Evolutionary conservation across 1,140 invertebrate species (phyloP).

Genomic region (Caenorhabditis latens): DNA sequence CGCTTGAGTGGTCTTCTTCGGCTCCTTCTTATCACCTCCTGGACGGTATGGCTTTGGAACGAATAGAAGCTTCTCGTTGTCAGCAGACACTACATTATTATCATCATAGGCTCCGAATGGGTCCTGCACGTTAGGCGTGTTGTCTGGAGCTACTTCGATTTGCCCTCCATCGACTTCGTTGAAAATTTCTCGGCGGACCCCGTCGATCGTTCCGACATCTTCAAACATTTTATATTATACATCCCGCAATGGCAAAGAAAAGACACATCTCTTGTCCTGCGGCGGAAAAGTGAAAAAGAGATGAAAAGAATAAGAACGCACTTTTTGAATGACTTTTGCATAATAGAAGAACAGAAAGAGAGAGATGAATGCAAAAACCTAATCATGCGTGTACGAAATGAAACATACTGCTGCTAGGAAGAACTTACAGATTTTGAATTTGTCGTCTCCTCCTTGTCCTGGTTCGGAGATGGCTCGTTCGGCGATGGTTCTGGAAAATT

Average conservation of each 20-base stretch:
- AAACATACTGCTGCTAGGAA: background rate
- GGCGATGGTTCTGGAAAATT: constrained; percentile 41
- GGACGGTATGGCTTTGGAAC: constrained; percentile 73
- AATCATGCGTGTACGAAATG: background rate
- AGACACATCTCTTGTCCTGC: background rate
- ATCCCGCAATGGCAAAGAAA: too few species aligned
- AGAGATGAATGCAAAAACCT: too few species aligned
- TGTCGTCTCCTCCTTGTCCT: constrained; percentile 34
- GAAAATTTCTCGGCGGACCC: constrained; percentile 73
- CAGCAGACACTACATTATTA: constrained; percentile 67
- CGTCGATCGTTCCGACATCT: constrained; percentile 72
- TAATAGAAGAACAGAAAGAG: background rate
- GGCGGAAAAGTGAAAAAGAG: background rate
- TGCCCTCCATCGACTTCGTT: constrained; percentile 69
- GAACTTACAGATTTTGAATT: constrained; percentile 59
- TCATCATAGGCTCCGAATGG: constrained; percentile 73
- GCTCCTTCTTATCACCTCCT: constrained; percentile 69
- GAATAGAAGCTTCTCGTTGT: constrained; percentile 71
- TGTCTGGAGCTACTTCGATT: constrained; percentile 37
- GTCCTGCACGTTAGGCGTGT: constrained; percentile 27
- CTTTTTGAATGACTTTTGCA: background rate
- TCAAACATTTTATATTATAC: background rate
- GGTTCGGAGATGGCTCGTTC: constrained; percentile 41
- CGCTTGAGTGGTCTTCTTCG: constrained; percentile 64
- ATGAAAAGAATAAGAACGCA: background rate